Evolutionary conservation across 2,888 invertebrate genomes (phyloP), one percentile per base, ranked within the genome.

Genomic region (Sinhomidia bicolor): DNA sequence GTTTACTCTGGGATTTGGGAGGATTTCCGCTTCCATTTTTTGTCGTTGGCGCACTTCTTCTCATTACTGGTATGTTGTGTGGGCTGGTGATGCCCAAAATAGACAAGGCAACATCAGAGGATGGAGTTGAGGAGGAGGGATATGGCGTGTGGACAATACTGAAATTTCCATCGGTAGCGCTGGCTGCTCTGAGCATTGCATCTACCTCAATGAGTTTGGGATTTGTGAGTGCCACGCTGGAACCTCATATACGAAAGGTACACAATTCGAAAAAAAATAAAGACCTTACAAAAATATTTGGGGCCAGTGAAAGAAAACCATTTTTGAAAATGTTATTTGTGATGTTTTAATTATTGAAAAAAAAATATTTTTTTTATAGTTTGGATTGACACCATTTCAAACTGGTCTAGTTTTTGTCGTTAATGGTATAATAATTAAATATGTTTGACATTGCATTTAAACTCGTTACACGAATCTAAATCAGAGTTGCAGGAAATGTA

Each of bases 361-460:
- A 10, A 23, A 10, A 7, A 7, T 23, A 20, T 20, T 20, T 62
- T 23, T 23, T 26, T 29, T 54, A 92, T 94, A 95, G 94, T 97
- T 97, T 93, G 92, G 95, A 0, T 94, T 97, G 89, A 95, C 96
- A 0, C 96, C 96, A 0, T 95, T 97, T 68, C 93, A 96, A 20
- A 94, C 96, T 90, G 97, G 97, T 0, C 93, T 97, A 82, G 96
- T 97, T 95, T 97, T 97, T 93, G 96, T 97, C 54, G 96, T 97
- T 92, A 97, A 96, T 93, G n/a, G n/a, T n/a, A n/a, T n/a, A n/a
- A n/a, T n/a, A n/a, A n/a, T n/a, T n/a, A n/a, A n/a, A n/a, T n/a
- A n/a, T n/a, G n/a, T n/a, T n/a, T n/a, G n/a, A n/a, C n/a, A n/a
- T n/a, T n/a, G n/a, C n/a, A n/a, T n/a, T n/a, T n/a, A n/a, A n/a